Evolutionary conservation across 2,888 invertebrate species (phyloP), one percentile per base, ranked within the genome.

Genomic region (Seira sanloemensis): DNA sequence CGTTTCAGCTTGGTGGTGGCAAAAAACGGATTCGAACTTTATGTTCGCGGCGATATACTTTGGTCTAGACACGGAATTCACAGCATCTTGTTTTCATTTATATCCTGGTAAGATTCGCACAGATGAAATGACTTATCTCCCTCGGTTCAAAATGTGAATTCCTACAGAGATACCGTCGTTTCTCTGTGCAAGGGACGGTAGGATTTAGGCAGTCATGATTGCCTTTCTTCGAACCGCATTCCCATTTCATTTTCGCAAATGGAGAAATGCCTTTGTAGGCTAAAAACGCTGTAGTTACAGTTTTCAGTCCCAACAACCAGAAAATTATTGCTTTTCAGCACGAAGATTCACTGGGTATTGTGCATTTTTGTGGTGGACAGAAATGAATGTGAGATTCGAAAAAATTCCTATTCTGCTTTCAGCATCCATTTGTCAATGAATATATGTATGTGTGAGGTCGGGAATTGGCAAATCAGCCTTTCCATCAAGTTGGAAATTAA

Each of bases 231-330:
- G 21, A 62, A 62, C 62, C 62, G 21, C 62, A 62, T 62, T 21
- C 62, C 2, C 62, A 23, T 62, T 62, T 62, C n/a, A 12, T 58
- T 62, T 62, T 62, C 23, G 2, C n/a, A 62, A 62, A 21, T 62
- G 19, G 62, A 62, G 21, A 62, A 62, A 62, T 62, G 62, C 21
- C 62, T 62, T n/a, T n/a, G n/a, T n/a, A n/a, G n/a, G n/a, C n/a
- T n/a, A n/a, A n/a, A n/a, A n/a, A n/a, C n/a, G 62, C 19, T 62
- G 1, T 62, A 62, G 50, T 12, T 7, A 12, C 50, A 50, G 50
- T 50, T 50, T 50, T 50, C 50, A 50, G 12, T 50, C n/a, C 2
- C 50, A 50, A 50, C 50, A n/a, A 50, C 37, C n/a, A 37, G 16
- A 50, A 50, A 18, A 50, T 50, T 50, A 50, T 50, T 50, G 50